Evolutionary conservation across 1,140 invertebrate genomes (phyloP), one percentile per base, ranked within the genome.

Genomic region (Halesus radiatus): DNA sequence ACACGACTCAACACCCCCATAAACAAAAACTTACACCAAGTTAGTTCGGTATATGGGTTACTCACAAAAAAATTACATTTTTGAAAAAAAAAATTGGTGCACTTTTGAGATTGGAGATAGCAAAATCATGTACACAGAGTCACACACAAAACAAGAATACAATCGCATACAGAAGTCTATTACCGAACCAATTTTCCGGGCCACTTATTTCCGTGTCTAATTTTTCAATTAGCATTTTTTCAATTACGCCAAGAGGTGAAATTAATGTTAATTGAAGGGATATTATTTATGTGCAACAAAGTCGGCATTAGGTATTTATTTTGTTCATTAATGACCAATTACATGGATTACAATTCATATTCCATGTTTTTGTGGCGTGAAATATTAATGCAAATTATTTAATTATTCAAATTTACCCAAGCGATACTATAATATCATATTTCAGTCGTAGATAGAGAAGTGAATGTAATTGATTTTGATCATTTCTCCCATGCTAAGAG

Each of bases 281-380:
- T 45, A 45, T 45, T 45, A 45, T 45, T 45, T 45, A 45, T 45
- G 37, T 45, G 7, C 1, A 45, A 45, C 37, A 45, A 45, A 45
- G 74, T 4, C 54, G 15, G 8, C 37, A 50, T 64, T 45, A 13
- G 37, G 10, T 77, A 77, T 77, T 77, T 77, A 77, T 77, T 77
- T 45, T 32, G 60, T 77, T 50, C 60, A 77, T 66, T 77, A 77
- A 77, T 58, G 60, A 20, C 29, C 20, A 64, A 66, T 62, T 76
- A 76, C 74, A 54, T 18, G 23, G 53, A 74, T 74, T 74, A 20
- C 72, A 20, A 29, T 56, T 26, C 58, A 58, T 23, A 58, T 74
- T 54, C 22, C 72, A 15, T n/a, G 18, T 53, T 72, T 72, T 20
- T 53, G 37, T 22, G 45, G 45, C 68, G 22, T 72, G 45, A 54